A percentile compares a stretch with the other conserved stretches of the same genome.
These are phyloP conservation scores for Dipodomys stephensi DNA, from an alignment of 2,113 vertebrate genomes.

Conservation along the genomic window DNA sequence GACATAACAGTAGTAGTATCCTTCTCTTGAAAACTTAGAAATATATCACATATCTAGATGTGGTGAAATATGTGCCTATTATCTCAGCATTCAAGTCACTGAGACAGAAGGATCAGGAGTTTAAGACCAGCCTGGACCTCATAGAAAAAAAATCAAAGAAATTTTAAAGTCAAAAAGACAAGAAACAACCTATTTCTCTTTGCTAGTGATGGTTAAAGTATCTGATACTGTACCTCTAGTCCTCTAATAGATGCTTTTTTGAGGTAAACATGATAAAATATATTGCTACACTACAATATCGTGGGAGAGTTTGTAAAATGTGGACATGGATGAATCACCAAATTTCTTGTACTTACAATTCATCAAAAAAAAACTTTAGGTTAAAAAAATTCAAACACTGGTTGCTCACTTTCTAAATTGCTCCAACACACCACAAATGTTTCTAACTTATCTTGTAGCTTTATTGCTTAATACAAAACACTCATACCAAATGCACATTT, in stretches of 20 bases:
- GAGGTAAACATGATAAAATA: slow-evolving; percentile 9
- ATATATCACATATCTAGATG: no score
- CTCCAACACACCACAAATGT: not conserved
- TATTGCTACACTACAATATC: not conserved
- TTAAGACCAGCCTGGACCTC: no score
- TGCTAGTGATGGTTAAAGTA: not conserved
- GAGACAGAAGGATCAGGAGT: no score
- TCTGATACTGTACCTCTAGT: not conserved
- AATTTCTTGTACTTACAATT: slow-evolving; percentile 18
- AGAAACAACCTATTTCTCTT: not conserved
- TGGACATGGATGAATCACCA: not conserved
- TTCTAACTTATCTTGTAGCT: not conserved
- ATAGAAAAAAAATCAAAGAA: not conserved
- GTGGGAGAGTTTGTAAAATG: not conserved
- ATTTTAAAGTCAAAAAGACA: not conserved
- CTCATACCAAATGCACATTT: not conserved
- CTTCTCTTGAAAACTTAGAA: not conserved
- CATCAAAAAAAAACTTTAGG: not conserved
- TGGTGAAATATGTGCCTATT: no score
- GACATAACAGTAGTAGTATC: not conserved
- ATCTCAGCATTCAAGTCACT: no score
- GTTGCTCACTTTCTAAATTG: slow-evolving; percentile 5
- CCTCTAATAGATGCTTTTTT: not conserved
- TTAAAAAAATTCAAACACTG: not conserved
- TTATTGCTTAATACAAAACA: not conserved